phyloP scores from a whole-genome alignment of 2,797 vertebrate species.

The Galaxias olidus region DNA sequence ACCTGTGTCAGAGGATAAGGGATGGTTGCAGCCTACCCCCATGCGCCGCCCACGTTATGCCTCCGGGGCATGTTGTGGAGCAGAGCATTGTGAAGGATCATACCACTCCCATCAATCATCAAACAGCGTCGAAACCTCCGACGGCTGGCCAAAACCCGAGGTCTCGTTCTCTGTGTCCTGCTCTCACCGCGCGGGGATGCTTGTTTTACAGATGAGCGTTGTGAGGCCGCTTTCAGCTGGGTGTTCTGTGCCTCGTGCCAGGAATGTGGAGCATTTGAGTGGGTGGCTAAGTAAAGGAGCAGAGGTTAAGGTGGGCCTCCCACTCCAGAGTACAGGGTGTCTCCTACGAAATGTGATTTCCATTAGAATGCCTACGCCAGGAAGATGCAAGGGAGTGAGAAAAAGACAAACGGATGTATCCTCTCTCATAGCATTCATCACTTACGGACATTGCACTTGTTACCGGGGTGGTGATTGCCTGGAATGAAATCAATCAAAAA shows the following conservation, averaged over 20 bases:
- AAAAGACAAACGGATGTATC: too few relatives aligned
- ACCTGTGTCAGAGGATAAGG: conserved; percentile 56
- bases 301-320: conserved; percentile 48
- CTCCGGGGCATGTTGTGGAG: conserved; percentile 39
- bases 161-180: conserved; percentile 30
- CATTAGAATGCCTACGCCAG: not conserved
- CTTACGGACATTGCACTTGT: too few relatives aligned
- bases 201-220: too few relatives aligned
- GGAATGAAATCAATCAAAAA: too few relatives aligned
- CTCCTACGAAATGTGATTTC: conserved; percentile 7
- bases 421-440: too few relatives aligned
- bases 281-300: conserved; percentile 40
- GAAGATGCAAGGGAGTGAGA: too few relatives aligned
- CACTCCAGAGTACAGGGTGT: conserved; percentile 15
- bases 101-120: conserved; percentile 56
- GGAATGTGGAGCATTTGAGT: conserved; percentile 36
- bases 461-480: too few relatives aligned
- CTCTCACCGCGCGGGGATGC: not conserved
- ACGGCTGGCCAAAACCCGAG: conserved; percentile 53
- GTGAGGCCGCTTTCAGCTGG: not conserved
- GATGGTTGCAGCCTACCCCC: conserved; percentile 45
- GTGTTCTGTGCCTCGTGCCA: not conserved
- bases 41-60: conserved; percentile 50
- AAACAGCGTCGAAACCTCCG: conserved; percentile 58
- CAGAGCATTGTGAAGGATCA: conserved; percentile 40